These are phyloP conservation scores for Calameuta idolon DNA, from an alignment of 2,888 invertebrate species.

Conservation along the genomic window DNA sequence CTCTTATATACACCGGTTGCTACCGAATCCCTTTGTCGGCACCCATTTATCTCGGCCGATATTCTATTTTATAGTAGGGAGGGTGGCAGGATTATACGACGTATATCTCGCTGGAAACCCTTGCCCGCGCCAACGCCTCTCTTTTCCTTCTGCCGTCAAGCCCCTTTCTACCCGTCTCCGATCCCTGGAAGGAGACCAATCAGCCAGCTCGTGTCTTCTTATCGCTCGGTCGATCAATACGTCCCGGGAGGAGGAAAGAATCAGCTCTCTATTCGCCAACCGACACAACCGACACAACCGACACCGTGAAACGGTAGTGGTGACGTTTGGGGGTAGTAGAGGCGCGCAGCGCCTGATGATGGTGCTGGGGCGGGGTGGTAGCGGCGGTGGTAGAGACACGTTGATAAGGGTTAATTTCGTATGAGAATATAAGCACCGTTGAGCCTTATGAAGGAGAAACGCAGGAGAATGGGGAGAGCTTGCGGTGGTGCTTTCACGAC, in stretches of 20 bases:
- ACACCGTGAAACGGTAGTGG: constrained; percentile 19
- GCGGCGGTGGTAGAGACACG: constrained; percentile 39
- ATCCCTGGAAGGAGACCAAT: constrained; percentile 55
- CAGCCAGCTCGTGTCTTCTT: constrained; percentile 62
- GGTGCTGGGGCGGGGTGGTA: constrained; percentile 18
- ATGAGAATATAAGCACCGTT: constrained; percentile 58
- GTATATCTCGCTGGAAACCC: constrained; percentile 26
- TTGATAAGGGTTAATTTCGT: constrained; percentile 70
- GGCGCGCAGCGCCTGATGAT: constrained; percentile 14
- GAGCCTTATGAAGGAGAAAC: constrained; percentile 47
- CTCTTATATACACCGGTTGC: constrained; percentile 14
- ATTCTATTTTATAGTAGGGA: constrained; percentile 25
- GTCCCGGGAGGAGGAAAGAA: constrained; percentile 62
- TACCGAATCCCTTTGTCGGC: constrained; percentile 29
- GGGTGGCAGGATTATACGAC: constrained; percentile 26
- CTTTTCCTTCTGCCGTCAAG: not conserved
- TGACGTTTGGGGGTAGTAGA: constrained; percentile 1
- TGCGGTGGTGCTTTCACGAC: constrained; percentile 37
- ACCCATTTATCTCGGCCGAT: constrained; percentile 20
- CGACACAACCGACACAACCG: constrained; percentile 40
- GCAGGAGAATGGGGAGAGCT: constrained; percentile 28
- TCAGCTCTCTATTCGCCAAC: constrained; percentile 57
- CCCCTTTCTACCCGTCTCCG: not conserved
- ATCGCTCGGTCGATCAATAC: constrained; percentile 62
- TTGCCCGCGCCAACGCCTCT: constrained; percentile 13